Base-by-base conservation (phyloP, 2,888 invertebrate species). In the Eristalis arbustorum region DNA sequence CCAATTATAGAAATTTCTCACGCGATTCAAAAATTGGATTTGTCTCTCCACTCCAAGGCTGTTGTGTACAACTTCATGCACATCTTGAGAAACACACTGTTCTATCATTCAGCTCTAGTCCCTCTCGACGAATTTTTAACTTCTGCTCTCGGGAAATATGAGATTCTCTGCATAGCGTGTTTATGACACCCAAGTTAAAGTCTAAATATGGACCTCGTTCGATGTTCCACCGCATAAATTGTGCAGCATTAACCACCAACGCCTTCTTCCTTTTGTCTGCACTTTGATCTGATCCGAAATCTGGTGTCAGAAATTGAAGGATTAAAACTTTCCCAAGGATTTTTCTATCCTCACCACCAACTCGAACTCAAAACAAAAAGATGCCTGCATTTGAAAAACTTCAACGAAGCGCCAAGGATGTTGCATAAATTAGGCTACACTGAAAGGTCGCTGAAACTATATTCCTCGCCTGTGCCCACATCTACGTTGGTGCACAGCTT, bases 251-350 rank as follows among this genome's bases (percentile, higher is more conserved):
- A 56, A 22, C 56, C 22, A 10, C 57, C 22, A 57, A 13, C 57
- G n/a, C 18, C 6, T 57, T 23, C 57, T 22, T 3, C 10, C 57
- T 23, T 3, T 23, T 57, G 22, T 57, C 23, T 42, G n/a, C n/a
- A 42, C 42, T n/a, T 11, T 57, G 22, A 57, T 57, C 57, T 23
- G 57, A 22, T 34, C 64, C 11, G 40, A 64, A 64, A 64, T 64
- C 34, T 64, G 64, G 64, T 64, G 64, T 64, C 64, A 37, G 34
- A 64, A 64, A 64, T 31, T 18, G 64, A 64, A 37, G 37, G 64
- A 64, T 64, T 64, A 64, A 64, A 64, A 64, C 64, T 64, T 64
- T 34, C 22, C 37, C 11, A 37, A 22, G 64, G 11, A 22, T 34
- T 23, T 57, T 42, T 62, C 62, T 28, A 62, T 64, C 64, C 64